Evolutionary conservation across 2,888 invertebrate species (phyloP), one percentile per base, ranked within the genome.

Genomic region (Hypena proboscidalis): DNA sequence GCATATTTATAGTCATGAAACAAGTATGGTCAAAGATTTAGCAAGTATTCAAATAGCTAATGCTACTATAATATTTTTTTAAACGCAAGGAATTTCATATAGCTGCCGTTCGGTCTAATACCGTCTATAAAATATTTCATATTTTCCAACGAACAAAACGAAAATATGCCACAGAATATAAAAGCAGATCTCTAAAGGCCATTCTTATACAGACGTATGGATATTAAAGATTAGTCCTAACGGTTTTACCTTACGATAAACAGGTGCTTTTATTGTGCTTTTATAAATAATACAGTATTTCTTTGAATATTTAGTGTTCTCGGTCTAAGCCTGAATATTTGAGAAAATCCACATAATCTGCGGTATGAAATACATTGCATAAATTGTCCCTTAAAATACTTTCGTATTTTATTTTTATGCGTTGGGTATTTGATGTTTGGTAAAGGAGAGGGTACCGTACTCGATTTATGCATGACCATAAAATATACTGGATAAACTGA

Each of bases 291-390:
- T 17, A 42, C 35, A 48, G 37, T 34, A 54, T 44, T 42, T 35
- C 39, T 48, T 48, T 54, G 66, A 59, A 59, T 70, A 56, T 70
- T 59, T 58, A 62, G 49, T 42, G 48, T 56, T 26, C 49, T 64
- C 40, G 56, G 36, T 49, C 27, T 39, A 52, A 51, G 45, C 55
- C 43, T 63, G 58, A 55, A 61, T 65, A 61, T 61, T 59, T 50
- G 45, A 49, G 39, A 31, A 51, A 43, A 55, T 55, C 46, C 41
- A 35, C 43, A 66, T 62, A 62, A 59, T 63, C 56, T 38, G 44
- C 50, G 58, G 54, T 58, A 59, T 63, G 43, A 67, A 63, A 59
- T 48, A 50, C 44, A 63, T 61, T 45, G 48, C 62, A 62, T 66
- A 63, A 62, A 63, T 62, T 62, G 58, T 62, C 63, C 63, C 58